A percentile compares a stretch with the other conserved stretches of the same genome.
Conservation (phyloP, 2,888 invertebrate species). For the Bugulina stolonifera region DNA sequence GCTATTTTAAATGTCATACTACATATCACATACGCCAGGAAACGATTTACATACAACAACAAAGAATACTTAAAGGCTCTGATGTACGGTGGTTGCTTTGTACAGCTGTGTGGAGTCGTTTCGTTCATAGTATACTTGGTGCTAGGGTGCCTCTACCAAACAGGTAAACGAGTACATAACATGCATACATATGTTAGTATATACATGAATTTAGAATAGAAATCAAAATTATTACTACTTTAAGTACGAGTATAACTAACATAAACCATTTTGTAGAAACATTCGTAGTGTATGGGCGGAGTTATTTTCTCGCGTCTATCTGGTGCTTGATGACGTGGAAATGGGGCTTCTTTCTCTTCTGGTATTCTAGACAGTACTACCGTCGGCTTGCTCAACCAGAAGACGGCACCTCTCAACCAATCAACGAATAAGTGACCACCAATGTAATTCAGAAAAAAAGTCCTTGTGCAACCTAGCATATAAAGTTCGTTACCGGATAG, state of each 20-base stretch:
- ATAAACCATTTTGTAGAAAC: neutral
- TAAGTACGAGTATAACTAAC: neutral
- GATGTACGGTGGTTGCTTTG: neutral
- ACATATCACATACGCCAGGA: neutral
- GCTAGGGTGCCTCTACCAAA: neutral
- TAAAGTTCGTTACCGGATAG: too few relatives aligned
- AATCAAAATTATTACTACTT: neutral
- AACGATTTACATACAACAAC: neutral
- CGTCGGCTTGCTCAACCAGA: neutral
- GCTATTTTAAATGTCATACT: neutral
- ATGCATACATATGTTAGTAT: too few relatives aligned
- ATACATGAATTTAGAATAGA: neutral
- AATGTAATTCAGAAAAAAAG: too few relatives aligned
- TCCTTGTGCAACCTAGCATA: too few relatives aligned
- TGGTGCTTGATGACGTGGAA: conserved; percentile 52
- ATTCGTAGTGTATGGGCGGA: conserved; percentile 34
- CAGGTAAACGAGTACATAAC: too few relatives aligned
- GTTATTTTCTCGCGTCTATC: conserved; percentile 42
- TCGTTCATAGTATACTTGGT: neutral
- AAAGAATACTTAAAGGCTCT: neutral
- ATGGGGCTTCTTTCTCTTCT: conserved; percentile 47
- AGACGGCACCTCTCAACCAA: too few relatives aligned
- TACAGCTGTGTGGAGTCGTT: neutral
- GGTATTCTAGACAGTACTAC: conserved; percentile 38
- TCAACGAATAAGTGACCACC: too few relatives aligned